These are phyloP conservation scores for Blastobasis adustella DNA, from an alignment of 2,888 invertebrate species.

Conservation along the genomic window DNA sequence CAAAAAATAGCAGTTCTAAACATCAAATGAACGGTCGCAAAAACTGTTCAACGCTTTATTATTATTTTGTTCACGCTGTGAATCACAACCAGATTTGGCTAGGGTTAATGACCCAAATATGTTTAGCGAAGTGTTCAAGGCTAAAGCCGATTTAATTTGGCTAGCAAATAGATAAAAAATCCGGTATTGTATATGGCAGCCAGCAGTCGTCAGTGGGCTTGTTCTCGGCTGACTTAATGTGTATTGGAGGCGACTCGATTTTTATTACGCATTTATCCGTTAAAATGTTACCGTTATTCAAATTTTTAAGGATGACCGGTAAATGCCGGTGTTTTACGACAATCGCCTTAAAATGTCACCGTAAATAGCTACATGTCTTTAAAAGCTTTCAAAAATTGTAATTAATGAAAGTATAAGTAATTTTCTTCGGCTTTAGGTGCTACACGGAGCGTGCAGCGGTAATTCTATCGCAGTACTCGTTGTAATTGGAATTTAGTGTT, in stretches of 20 bases:
- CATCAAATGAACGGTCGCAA: slow-evolving; percentile 59
- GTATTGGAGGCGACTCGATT: slow-evolving; percentile 27
- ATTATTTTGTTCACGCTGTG: slow-evolving; percentile 68
- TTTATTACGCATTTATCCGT: slow-evolving; percentile 42
- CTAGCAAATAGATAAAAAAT: slow-evolving; percentile 53
- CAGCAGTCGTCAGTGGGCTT: slow-evolving; percentile 34
- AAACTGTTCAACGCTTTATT: slow-evolving; percentile 68
- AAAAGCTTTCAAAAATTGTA: slow-evolving; percentile 3
- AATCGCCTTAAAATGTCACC: background rate
- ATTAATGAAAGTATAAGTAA: background rate
- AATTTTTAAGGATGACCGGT: slow-evolving; percentile 21
- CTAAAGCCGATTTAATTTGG: slow-evolving; percentile 56
- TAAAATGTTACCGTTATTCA: slow-evolving; percentile 50
- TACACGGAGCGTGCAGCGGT: background rate
- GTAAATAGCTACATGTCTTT: background rate
- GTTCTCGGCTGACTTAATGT: slow-evolving; percentile 33
- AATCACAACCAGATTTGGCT: slow-evolving; percentile 71
- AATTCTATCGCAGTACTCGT: too few relatives aligned
- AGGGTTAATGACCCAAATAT: slow-evolving; percentile 73
- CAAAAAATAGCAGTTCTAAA: slow-evolving; percentile 49
- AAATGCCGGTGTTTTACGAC: slow-evolving; percentile 5
- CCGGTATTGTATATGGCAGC: slow-evolving; percentile 29
- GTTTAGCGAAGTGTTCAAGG: slow-evolving; percentile 69
- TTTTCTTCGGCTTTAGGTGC: background rate
- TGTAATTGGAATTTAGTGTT: too few relatives aligned